Conservation (phyloP, 1,140 invertebrate species). For the Drosophila navojoa region DNA sequence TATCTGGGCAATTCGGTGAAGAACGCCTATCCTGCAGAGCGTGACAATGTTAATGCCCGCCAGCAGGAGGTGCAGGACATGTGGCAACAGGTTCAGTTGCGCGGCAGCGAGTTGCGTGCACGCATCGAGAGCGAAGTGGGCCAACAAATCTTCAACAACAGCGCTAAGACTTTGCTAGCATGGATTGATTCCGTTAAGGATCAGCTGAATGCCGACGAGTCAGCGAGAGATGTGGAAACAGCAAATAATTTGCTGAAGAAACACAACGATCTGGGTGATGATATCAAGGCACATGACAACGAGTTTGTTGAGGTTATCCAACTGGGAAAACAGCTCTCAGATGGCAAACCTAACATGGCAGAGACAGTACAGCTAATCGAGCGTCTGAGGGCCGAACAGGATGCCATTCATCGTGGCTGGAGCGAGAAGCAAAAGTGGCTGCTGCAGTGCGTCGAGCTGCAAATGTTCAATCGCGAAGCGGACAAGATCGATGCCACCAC, state of each 20-base stretch:
- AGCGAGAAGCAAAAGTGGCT: slow-evolving; percentile 92
- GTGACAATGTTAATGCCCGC: slow-evolving; percentile 91
- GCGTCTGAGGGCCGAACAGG: slow-evolving; percentile 90
- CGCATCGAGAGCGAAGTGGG: slow-evolving; percentile 96
- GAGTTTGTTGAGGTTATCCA: slow-evolving; percentile 91
- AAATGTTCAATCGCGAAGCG: slow-evolving; percentile 97
- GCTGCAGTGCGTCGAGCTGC: slow-evolving; percentile 93
- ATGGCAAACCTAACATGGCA: slow-evolving; percentile 88
- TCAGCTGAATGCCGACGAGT: slow-evolving; percentile 91
- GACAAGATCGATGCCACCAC: slow-evolving; percentile 98
- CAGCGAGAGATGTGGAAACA: slow-evolving; percentile 93
- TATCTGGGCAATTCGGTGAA: slow-evolving; percentile 93
- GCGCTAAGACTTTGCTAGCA: slow-evolving; percentile 90
- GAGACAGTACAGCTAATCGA: slow-evolving; percentile 91
- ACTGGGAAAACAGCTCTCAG: slow-evolving; percentile 90
- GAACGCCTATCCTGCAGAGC: slow-evolving; percentile 95
- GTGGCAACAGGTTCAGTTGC: slow-evolving; percentile 94
- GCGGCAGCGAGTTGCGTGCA: slow-evolving; percentile 91
- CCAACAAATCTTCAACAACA: slow-evolving; percentile 96
- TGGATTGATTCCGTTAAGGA: slow-evolving; percentile 92
- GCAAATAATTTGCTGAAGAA: slow-evolving; percentile 96
- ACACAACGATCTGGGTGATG: slow-evolving; percentile 95
- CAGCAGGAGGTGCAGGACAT: slow-evolving; percentile 94
- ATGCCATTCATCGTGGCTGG: slow-evolving; percentile 91
- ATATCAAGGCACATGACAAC: slow-evolving; percentile 92